These are phyloP conservation scores for Leucophenga montana DNA, from an alignment of 2,888 invertebrate species.

Conservation along the genomic window DNA sequence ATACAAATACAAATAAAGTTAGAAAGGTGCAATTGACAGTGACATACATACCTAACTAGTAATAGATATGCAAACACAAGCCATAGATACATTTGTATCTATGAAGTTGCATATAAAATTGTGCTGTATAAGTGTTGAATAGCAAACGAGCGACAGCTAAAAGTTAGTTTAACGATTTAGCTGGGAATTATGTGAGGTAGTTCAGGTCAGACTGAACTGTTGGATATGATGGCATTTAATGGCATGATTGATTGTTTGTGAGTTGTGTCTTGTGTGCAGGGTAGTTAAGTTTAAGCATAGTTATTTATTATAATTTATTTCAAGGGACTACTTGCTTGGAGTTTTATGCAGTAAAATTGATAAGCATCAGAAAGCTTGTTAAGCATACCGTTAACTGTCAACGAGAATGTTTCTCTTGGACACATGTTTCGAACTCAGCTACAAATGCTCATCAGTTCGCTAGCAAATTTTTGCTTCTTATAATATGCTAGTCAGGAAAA, in stretches of 20 bases:
- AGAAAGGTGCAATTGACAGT: neutral
- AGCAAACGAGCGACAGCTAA: conserved; percentile 20
- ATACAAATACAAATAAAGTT: conserved; percentile 15
- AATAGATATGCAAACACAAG: neutral
- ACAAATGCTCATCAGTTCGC: no score
- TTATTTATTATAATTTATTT: neutral
- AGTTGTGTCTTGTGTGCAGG: no score
- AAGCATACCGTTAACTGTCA: no score
- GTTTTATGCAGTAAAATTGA: no score
- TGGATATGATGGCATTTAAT: no score
- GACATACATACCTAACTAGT: neutral
- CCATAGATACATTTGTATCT: conserved; percentile 49
- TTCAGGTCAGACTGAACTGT: neutral
- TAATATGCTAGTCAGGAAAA: no score
- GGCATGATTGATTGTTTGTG: neutral
- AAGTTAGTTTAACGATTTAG: conserved; percentile 35
- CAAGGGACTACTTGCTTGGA: no score
- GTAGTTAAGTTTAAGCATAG: neutral
- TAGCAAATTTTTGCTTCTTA: no score
- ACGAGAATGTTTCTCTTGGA: no score
- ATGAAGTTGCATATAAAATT: conserved; percentile 39
- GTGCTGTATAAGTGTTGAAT: conserved; percentile 50
- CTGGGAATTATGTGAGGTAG: conserved; percentile 13
- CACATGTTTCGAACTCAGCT: no score
- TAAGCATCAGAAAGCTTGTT: no score